Evolutionary conservation across 2,888 invertebrate species (phyloP), one percentile per base, ranked within the genome.

Genomic region (Hermodice carunculata): DNA sequence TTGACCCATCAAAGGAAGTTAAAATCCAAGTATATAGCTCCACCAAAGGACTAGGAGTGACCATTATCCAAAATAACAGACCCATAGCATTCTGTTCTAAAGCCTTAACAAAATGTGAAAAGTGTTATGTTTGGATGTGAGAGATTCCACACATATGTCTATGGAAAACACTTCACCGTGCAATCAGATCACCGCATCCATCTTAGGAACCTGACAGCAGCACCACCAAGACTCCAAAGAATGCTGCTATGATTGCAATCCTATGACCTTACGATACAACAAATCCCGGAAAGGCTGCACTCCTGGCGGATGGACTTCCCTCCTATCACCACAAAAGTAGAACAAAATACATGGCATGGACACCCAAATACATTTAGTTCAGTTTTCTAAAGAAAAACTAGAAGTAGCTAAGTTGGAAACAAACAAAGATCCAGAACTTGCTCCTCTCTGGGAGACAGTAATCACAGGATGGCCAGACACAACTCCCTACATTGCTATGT

Each of bases 41-140:
- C n/a, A 54, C 56, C 28, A 62, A 63, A 59, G 75, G 71, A 1
- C 46, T 77, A 14, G 72, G 76, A 17, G 72, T 71, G 6, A 61
- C 42, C 2, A 40, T 76, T 2, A 31, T 77, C 11, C 76, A 77
- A 49, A 60, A 74, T 19, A 66, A 56, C 3, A 66, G 42, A 42
- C 73, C 69, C 1, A 66, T 76, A 5, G 64, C 63, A 6, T 77
- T 62, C 54, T 73, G 76, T 19, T 77, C 75, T 0, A 74, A 73
- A 57, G 54, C 73, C 1, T 48, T 76, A 14, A 71, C 72, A 1
- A 54, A 56, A n/a, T 58, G 67, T 17, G 76, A 76, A 58, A 32
- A 48, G n/a, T 52, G 65, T 4, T 76, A 73, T n/a, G n/a, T n/a
- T n/a, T n/a, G n/a, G 69, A 28, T 65, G 60, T 11, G 66, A 67